Base-by-base conservation (phyloP, 2,797 vertebrate genomes). In the Eospalax fontanierii region DNA sequence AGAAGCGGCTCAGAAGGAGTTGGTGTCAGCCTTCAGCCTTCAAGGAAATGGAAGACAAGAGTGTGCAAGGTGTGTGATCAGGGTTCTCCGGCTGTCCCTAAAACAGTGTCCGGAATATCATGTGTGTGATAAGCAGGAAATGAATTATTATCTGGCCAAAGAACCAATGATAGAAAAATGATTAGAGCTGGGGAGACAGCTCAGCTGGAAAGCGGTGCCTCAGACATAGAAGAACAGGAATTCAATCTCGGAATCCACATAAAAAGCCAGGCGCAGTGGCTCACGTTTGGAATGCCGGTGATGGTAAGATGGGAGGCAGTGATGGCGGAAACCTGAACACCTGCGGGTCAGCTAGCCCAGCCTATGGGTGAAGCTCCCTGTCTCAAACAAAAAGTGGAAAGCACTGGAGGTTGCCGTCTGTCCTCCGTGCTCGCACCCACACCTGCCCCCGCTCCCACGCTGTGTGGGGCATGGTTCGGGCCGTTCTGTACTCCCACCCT, bases 1-100 rank as follows among this genome's bases (percentile, higher is more conserved):
- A 28, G 50, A 16, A n/a, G 54, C 0, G 24, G 19, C 3, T 46
- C 6, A 8, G 1, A 2, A 6, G 21, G 24, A 3, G 28, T 57
- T 38, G 3, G 10, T 30, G 24, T 63, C 5, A 10, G 38, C 38
- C 50, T 18, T 2, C 2, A 1, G 24, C 18, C 46, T 43, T 65
- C 19, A 22, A n/a, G n/a, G 46, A 21, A 59, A 14, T 54, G 76
- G 74, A 59, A 61, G 71, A 61, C 24, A 14, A 7, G 1, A 8
- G 33, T 2, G 33, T 24, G 6, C 33, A 22, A 61, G 4, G n/a
- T 19, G 59, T 30, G 11, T 22, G 40, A 43, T 18, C 9, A 30
- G 5, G n/a, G 26, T 54, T 18, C 5, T 9, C 35, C 8, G 4
- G 79, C 26, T 0, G 11, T 3, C 0, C 35, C 63, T 14, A 2